Percentiles rank a stretch among this genome's conserved stretches.
phyloP scores from a whole-genome alignment of 2,888 invertebrate species.

The Synergus gifuensis region DNA sequence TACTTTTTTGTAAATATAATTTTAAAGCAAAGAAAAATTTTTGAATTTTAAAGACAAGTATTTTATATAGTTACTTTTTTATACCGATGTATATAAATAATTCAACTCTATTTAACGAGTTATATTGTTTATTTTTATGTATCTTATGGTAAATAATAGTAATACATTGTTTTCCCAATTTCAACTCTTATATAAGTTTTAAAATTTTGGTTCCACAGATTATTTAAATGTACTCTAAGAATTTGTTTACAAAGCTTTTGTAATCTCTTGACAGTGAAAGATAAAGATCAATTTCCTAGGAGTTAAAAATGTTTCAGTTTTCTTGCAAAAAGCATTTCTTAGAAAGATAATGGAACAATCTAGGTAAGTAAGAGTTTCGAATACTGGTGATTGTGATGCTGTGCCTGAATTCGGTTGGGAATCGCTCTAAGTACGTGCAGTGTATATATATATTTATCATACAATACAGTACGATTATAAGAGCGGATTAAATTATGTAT shows the following conservation, averaged over 20 bases:
- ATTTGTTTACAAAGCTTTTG: neutral
- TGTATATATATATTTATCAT: constrained; percentile 12
- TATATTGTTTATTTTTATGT: no score
- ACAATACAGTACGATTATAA: neutral
- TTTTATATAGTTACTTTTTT: no score
- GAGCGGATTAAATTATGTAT: constrained; percentile 26
- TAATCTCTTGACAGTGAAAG: neutral
- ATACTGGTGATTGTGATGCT: neutral
- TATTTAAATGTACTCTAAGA: neutral
- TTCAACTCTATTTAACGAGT: no score
- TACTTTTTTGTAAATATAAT: no score
- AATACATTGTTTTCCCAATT: no score
- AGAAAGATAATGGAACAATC: neutral
- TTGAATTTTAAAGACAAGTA: no score
- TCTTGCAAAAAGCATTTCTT: neutral
- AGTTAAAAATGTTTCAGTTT: neutral
- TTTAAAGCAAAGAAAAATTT: no score
- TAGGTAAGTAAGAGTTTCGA: constrained; percentile 19
- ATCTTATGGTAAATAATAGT: no score
- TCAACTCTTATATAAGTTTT: no score
- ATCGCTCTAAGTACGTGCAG: constrained; percentile 23
- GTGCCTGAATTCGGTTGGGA: constrained; percentile 29
- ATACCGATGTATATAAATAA: no score
- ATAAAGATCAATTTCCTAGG: neutral
- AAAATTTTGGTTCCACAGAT: no score